Evolutionary conservation across 2,888 invertebrate species (phyloP), one percentile per base, ranked within the genome.

Genomic region (Drosophila lacicola): DNA sequence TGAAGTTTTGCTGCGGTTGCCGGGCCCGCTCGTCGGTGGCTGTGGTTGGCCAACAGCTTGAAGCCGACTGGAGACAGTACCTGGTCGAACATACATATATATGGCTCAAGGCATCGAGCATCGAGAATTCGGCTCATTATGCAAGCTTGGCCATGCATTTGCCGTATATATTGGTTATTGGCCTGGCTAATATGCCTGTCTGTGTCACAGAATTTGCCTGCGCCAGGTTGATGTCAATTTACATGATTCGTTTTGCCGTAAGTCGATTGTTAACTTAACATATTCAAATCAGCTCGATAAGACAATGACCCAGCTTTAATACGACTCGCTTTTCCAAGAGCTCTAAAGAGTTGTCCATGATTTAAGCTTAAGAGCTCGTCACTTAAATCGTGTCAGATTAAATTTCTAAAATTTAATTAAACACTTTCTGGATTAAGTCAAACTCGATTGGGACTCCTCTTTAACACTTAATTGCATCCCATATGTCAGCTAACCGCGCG

Each of bases 401-500:
- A 63, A 29, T 25, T 13, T n/a, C 14, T 25, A 25, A 17, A 13
- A 58, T 21, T 42, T 55, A 34, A 54, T 37, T 33, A 33, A 65
- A 64, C 37, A 44, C 13, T 29, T 13, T 13, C 13, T 10, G 19
- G 10, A n/a, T 9, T 4, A 25, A 34, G 14, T 37, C 10, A 6
- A 42, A 45, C 42, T 36, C 19, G 54, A 49, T 21, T 46, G 61
- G 36, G n/a, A 13, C 37, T 58, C 19, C 58, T 60, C 42, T 61
- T 68, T 47, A 77, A 56, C 61, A 72, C 69, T 79, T 85, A 85
- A 82, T 88, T 88, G 77, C 62, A 41, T 42, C 41, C 80, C 88
- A 88, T 88, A 83, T 82, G 88, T 82, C 74, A 86, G 70, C 65
- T 58, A 82, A 76, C 67, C 77, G 74, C 81, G 63, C 42, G 63